Evolutionary conservation across 2,797 vertebrate species (phyloP), one percentile per base, ranked within the genome.

Genomic region (Lacerta viridis): DNA sequence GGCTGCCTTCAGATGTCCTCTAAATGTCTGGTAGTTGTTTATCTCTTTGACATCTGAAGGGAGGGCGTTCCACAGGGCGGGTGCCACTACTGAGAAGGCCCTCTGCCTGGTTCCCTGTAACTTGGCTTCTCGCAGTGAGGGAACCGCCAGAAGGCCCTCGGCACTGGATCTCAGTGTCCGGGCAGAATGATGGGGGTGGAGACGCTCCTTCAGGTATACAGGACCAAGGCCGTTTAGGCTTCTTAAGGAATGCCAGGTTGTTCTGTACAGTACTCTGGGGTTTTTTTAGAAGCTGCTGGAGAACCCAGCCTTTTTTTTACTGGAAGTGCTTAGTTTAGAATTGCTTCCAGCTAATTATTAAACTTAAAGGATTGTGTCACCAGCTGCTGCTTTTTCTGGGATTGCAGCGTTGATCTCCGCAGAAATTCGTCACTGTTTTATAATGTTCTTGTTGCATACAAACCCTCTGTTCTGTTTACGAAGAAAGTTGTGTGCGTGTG

Each of bases 301-400:
- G 68, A 86, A 41, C 59, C 64, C 85, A 46, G 43, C 23, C 72
- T 68, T 66, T 33, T 33, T 33, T 83, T 68, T 83, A 91, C 50
- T 87, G 61, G 43, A 91, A 23, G 23, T 89, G 33, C 61, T 61
- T 74, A 83, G 59, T 13, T 87, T 90, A 5, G 6, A 88, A 29
- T 33, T 86, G 87, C 71, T 29, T 50, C 29, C 36, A 68, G 78
- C 20, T 39, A 76, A 71, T 84, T 43, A 88, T 69, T 86, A 5
- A 13, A 83, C 90, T 92, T 94, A 81, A 85, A 64, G 71, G 41
- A 64, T 20, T 71, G 20, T 5, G 27, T 13, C 25, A 76, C 64
- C 83, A 90, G 64, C 27, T 85, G 20, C n/a, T 86, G 1, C 23
- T 88, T 29, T n/a, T 83, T 72, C 0, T 55, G 9, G 79, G 27